Conservation (phyloP, 2,797 vertebrate species). For the Semotilus atromaculatus region DNA sequence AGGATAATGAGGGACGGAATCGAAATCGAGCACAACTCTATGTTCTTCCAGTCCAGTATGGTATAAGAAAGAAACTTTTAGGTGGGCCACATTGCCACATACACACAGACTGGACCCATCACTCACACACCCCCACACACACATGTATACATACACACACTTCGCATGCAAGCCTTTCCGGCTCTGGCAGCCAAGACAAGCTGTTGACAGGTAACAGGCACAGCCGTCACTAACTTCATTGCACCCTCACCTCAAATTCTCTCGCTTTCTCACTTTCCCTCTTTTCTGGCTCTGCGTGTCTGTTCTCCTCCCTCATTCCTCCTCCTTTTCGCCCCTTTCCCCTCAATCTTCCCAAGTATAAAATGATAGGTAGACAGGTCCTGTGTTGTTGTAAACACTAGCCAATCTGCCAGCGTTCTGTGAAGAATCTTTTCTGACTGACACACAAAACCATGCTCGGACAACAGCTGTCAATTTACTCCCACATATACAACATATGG, state of each 20-base stretch:
- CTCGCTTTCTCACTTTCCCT: conserved; percentile 45
- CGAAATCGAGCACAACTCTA: not conserved
- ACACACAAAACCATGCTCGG: conserved; percentile 21
- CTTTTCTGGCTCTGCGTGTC: conserved; percentile 11
- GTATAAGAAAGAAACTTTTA: not conserved
- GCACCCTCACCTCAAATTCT: conserved; percentile 60
- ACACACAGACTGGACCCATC: conserved; percentile 24
- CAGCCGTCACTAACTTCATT: conserved; percentile 61
- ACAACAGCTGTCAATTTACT: conserved; percentile 43
- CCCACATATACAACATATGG: conserved; percentile 5
- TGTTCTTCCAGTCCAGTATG: not conserved
- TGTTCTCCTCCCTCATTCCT: conserved; percentile 11
- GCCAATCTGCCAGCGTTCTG: conserved; percentile 24
- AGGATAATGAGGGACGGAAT: not conserved
- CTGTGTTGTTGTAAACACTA: conserved; percentile 41
- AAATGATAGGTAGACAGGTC: conserved; percentile 40
- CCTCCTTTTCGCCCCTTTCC: conserved; percentile 35
- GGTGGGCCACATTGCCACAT: conserved; percentile 1
- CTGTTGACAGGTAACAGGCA: conserved; percentile 63
- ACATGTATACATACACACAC: conserved; percentile 45
- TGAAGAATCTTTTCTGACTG: conserved; percentile 22
- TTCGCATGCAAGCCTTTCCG: conserved; percentile 49
- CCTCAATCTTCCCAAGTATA: conserved; percentile 13
- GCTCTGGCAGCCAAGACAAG: conserved; percentile 61
- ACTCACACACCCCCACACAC: conserved; percentile 37